Percentiles rank a stretch among this genome's conserved stretches.
Evolutionary conservation across 2,888 invertebrate species (phyloP).

Genomic region (Zygaena filipendulae): DNA sequence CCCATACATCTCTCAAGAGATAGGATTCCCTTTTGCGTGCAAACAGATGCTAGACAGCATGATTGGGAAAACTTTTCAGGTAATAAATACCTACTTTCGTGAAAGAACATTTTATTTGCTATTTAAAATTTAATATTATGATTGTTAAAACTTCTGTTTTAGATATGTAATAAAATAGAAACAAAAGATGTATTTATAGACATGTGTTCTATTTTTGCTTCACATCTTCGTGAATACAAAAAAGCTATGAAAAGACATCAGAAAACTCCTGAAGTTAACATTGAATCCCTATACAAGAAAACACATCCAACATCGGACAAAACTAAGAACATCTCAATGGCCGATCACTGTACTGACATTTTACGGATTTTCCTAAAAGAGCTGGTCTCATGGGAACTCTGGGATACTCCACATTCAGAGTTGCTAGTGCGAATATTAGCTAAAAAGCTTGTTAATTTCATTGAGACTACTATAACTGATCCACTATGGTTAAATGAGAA

Average conservation of each 20-base stretch:
- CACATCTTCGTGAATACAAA: conserved; percentile 73
- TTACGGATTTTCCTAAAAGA: conserved; percentile 71
- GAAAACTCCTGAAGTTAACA: conserved; percentile 40
- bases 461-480: conserved; percentile 53
- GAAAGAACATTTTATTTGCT: no score
- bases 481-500: conserved; percentile 62
- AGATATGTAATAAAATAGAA: conserved; percentile 58
- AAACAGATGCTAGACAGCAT: conserved; percentile 62
- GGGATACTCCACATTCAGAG: conserved; percentile 74
- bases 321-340: conserved; percentile 38
- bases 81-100: conserved; percentile 16
- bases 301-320: conserved; percentile 39
- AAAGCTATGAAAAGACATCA: conserved; percentile 69
- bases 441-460: conserved; percentile 62
- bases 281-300: conserved; percentile 62
- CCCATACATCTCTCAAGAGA: conserved; percentile 55
- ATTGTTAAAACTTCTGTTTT: conserved; percentile 14
- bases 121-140: conserved; percentile 1
- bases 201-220: conserved; percentile 61
- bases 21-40: conserved; percentile 60
- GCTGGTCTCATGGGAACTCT: conserved; percentile 74
- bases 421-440: conserved; percentile 71
- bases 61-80: conserved; percentile 56
- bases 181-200: conserved; percentile 53
- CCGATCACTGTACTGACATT: conserved; percentile 70